These are phyloP conservation scores for Macaca fascicularis DNA, from an alignment of 2,113 vertebrate genomes.

Conservation along the genomic window DNA sequence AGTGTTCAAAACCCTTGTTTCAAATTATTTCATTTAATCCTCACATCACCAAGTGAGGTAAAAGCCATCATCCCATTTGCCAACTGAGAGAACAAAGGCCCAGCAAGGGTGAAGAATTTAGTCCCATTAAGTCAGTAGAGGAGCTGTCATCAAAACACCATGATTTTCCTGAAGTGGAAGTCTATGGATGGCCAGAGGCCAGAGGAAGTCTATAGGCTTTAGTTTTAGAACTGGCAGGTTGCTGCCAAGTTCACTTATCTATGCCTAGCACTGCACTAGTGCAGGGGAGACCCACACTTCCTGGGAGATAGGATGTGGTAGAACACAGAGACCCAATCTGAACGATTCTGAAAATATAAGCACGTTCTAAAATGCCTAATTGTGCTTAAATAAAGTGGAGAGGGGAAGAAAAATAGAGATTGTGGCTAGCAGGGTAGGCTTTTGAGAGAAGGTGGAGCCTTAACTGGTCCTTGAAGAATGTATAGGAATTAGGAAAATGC, in stretches of 20 bases:
- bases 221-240: background rate
- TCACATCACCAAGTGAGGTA: background rate
- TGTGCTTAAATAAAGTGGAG: background rate
- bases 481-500: background rate
- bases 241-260: background rate
- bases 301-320: background rate
- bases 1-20: background rate
- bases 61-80: background rate
- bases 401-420: background rate
- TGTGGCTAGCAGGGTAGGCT: background rate
- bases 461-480: background rate
- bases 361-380: background rate
- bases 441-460: background rate
- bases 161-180: background rate
- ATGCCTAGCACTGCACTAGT: no score
- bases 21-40: background rate
- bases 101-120: background rate
- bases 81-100: background rate
- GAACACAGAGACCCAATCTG: background rate
- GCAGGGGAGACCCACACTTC: background rate
- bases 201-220: background rate
- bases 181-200: background rate
- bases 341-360: background rate
- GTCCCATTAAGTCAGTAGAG: background rate
- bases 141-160: background rate